Evolutionary conservation across 1,140 invertebrate species (phyloP).

Genomic region (Cryptotermes secundus): DNA sequence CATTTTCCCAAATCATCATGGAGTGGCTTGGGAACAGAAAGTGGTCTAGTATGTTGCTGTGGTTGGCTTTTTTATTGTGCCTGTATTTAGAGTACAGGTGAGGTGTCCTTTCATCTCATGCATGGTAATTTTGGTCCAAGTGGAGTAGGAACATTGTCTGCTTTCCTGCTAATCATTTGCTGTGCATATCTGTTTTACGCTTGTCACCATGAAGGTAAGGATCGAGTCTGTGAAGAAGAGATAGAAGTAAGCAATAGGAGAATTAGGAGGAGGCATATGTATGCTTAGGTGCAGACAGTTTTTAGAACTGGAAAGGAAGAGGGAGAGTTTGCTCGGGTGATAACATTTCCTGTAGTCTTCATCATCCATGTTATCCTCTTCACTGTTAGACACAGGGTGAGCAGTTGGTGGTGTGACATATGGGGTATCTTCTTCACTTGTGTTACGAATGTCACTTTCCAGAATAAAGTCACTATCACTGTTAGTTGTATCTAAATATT

Average conservation of each 20-base stretch:
- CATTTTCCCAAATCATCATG: neutral
- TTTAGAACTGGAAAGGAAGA: neutral
- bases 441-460: too few species aligned
- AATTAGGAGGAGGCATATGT: neutral
- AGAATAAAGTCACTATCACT: too few species aligned
- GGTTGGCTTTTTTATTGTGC: neutral
- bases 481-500: too few species aligned
- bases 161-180: neutral
- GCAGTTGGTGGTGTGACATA: too few species aligned
- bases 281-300: neutral
- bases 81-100: neutral
- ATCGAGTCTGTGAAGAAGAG: neutral
- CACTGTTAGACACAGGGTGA: too few species aligned
- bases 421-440: too few species aligned
- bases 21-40: neutral
- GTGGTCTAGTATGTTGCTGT: neutral
- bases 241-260: neutral
- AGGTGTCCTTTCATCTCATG: neutral
- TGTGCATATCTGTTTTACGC: neutral
- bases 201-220: neutral
- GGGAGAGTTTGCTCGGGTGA: too few species aligned
- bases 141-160: neutral
- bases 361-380: too few species aligned
- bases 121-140: neutral
- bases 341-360: neutral